These are phyloP conservation scores for Mystacides longicornis DNA, from an alignment of 2,888 invertebrate genomes.

Conservation along the genomic window DNA sequence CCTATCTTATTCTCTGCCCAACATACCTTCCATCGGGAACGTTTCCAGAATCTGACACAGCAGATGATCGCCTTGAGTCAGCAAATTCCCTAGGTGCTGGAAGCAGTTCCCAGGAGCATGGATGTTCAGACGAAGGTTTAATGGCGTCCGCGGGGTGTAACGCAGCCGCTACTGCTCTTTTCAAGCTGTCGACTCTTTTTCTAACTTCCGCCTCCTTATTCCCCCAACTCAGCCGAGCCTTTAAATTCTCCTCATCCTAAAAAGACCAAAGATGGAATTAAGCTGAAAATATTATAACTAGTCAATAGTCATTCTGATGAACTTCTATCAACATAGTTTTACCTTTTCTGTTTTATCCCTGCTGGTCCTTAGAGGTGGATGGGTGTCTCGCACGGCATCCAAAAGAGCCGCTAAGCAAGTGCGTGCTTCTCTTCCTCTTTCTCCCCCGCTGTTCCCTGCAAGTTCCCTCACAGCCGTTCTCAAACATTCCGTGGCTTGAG, in stretches of 20 bases:
- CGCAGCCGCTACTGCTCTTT: slow-evolving; percentile 20
- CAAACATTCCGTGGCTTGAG: slow-evolving; percentile 11
- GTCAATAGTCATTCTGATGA: not conserved
- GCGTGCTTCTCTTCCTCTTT: slow-evolving; percentile 18
- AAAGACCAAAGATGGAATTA: not conserved
- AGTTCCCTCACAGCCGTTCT: slow-evolving; percentile 20
- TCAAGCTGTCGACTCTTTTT: slow-evolving; percentile 20
- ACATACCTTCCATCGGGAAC: slow-evolving; percentile 28
- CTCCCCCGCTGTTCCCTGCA: slow-evolving; percentile 18
- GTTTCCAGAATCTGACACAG: slow-evolving; percentile 41
- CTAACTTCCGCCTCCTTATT: slow-evolving; percentile 19
- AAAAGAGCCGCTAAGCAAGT: slow-evolving; percentile 19
- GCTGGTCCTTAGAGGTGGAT: slow-evolving; percentile 4
- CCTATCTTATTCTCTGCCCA: not conserved
- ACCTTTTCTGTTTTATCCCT: slow-evolving; percentile 24
- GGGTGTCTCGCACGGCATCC: slow-evolving; percentile 19
- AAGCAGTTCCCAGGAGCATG: slow-evolving; percentile 42
- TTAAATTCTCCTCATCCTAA: slow-evolving; percentile 23
- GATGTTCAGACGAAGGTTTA: slow-evolving; percentile 24
- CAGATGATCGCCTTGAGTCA: slow-evolving; percentile 66
- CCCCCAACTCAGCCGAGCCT: slow-evolving; percentile 17
- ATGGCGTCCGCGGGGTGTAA: slow-evolving; percentile 19
- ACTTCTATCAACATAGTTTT: not conserved
- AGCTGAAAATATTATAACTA: no score
- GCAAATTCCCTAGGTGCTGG: slow-evolving; percentile 80